These are phyloP conservation scores for Melitaea cinxia DNA, from an alignment of 1,140 invertebrate genomes.

Conservation along the genomic window DNA sequence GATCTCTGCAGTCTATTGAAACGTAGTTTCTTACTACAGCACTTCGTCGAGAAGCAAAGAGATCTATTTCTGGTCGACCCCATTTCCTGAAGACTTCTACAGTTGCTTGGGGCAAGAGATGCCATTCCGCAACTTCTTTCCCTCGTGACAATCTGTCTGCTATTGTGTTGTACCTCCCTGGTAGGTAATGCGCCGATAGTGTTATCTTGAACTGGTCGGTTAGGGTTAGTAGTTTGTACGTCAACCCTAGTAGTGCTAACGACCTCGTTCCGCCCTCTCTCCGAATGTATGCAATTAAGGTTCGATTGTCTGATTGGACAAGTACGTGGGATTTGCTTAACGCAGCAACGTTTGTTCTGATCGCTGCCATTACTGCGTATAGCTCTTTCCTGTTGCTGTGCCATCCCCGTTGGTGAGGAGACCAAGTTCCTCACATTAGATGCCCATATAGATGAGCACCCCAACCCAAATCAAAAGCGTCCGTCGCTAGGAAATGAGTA, in stretches of 20 bases:
- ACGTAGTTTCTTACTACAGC: slow-evolving; percentile 37
- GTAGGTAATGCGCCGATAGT: slow-evolving; percentile 27
- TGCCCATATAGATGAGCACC: slow-evolving; percentile 34
- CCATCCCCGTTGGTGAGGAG: slow-evolving; percentile 37
- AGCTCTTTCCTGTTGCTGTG: slow-evolving; percentile 62
- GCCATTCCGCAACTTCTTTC: neutral
- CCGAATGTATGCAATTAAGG: slow-evolving; percentile 29
- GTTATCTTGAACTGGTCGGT: slow-evolving; percentile 5
- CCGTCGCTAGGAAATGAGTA: slow-evolving; percentile 39
- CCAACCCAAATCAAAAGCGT: slow-evolving; percentile 43
- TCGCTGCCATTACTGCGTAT: slow-evolving; percentile 45
- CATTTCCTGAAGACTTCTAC: slow-evolving; percentile 30
- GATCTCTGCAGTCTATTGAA: slow-evolving; percentile 27
- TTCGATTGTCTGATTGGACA: slow-evolving; percentile 44
- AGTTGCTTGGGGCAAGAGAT: slow-evolving; percentile 10
- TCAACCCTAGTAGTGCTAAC: neutral
- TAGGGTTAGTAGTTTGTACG: slow-evolving; percentile 20
- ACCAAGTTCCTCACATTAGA: slow-evolving; percentile 25
- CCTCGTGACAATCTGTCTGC: neutral
- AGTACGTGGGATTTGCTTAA: slow-evolving; percentile 21
- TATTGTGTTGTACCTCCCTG: neutral
- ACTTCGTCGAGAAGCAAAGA: slow-evolving; percentile 36
- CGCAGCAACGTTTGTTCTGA: slow-evolving; percentile 21
- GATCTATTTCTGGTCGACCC: slow-evolving; percentile 39
- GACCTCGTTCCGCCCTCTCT: slow-evolving; percentile 33